These are phyloP conservation scores for Thymelicus lineola DNA, from an alignment of 2,888 invertebrate genomes.

Conservation along the genomic window DNA sequence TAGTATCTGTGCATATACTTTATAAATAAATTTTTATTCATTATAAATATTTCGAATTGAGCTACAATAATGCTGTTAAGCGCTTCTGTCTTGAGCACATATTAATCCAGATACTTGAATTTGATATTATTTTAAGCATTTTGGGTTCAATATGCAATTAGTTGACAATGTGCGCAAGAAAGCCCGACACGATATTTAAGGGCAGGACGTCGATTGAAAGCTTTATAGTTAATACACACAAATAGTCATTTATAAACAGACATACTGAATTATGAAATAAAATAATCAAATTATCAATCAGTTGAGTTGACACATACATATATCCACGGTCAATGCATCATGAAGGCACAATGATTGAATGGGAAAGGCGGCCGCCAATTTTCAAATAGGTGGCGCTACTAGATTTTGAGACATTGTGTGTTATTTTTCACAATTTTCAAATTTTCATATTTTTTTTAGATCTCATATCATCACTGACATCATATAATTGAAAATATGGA, in stretches of 20 bases:
- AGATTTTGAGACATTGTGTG: too few species aligned
- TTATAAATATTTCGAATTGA: not conserved
- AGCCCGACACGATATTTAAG: not conserved
- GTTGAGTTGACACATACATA: conserved; percentile 4
- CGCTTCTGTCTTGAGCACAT: not conserved
- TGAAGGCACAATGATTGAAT: conserved; percentile 51
- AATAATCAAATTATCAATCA: conserved; percentile 24
- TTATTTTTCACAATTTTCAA: too few species aligned
- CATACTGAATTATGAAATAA: conserved; percentile 43
- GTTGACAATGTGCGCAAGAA: not conserved
- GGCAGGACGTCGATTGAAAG: conserved; percentile 26
- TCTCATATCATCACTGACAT: too few species aligned
- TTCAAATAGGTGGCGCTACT: too few species aligned
- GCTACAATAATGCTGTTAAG: not conserved
- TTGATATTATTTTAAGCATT: too few species aligned
- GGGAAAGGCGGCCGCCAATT: too few species aligned
- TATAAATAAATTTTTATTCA: too few species aligned
- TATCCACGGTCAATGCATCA: conserved; percentile 50
- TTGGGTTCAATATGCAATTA: not conserved
- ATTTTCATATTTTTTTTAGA: too few species aligned
- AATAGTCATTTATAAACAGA: conserved; percentile 45
- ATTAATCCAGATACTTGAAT: too few species aligned
- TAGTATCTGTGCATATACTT: too few species aligned
- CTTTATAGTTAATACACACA: conserved; percentile 11
- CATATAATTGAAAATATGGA: too few species aligned